Evolutionary conservation across 2,797 vertebrate species (phyloP), one percentile per base, ranked within the genome.

Genomic region (Garrulus glandarius): DNA sequence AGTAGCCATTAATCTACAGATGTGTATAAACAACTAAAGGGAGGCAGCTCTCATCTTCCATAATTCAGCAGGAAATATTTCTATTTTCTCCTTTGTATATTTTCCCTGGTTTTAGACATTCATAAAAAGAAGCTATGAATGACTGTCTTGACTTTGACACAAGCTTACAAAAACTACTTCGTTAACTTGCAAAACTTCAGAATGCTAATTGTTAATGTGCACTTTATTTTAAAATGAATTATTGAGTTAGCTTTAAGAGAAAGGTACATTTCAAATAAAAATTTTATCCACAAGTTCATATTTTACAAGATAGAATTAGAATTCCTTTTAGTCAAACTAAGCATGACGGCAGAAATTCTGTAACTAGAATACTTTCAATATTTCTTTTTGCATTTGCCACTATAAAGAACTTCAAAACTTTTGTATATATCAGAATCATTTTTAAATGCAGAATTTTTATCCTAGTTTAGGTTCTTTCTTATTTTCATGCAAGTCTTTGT

Each of bases 61-160:
- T 64, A 46, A 53, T 92, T 70, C 65, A 88, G 24, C 77, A 94
- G 77, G 47, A 88, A 93, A 93, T 91, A 92, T 87, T 86, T 90
- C 83, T 64, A 44, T 94, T 93, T 94, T 78, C 59, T 53, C 34
- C 8, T 65, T 61, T 86, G n/a, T 30, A 79, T 60, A 78, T 91
- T 95, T 88, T 69, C 18, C 12, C 52, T 86, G 8, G 29, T 77
- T 88, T 93, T 78, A 83, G 55, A 79, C 37, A 3, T 10, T 76
- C 82, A 65, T 74, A 52, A 59, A 87, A 68, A 81, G 72, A 57
- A 74, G 3, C 37, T 79, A 9, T 72, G 34, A 68, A 52, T 72
- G 20, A 34, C n/a, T 67, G 29, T 30, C 60, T 55, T 89, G 70
- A 86, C 55, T 91, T 79, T 82, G 16, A 30, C 36, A 93, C 27